Percentiles rank a stretch among this genome's conserved stretches.
Conservation (phyloP, 2,113 vertebrate genomes). For the Strix aluco region DNA sequence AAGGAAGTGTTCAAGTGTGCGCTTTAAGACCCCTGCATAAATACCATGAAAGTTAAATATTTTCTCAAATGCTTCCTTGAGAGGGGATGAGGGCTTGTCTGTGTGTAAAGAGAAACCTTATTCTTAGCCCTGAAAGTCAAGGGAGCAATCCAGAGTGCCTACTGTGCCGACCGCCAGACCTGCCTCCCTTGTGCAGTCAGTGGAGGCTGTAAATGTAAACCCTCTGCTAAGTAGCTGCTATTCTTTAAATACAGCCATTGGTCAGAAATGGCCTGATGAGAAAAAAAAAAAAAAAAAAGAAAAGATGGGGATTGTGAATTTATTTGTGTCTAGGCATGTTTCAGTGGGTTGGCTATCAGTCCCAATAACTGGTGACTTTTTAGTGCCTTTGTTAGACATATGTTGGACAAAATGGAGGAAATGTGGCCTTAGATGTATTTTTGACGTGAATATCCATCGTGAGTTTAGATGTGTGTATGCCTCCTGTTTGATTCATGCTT, state of each 20-base stretch:
- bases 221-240: not conserved
- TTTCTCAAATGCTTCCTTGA: constrained; percentile 6
- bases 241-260: not conserved
- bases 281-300: not conserved
- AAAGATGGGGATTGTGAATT: not conserved
- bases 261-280: not conserved
- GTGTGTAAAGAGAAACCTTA: not conserved
- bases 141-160: not conserved
- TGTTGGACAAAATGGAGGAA: not conserved
- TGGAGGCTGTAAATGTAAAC: not conserved
- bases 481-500: not conserved
- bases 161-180: not conserved
- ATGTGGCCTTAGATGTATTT: not conserved
- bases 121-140: not conserved
- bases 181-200: not conserved
- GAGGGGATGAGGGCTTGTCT: not conserved
- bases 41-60: constrained; percentile 43
- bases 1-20: not conserved
- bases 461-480: not conserved
- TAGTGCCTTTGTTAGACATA: not conserved
- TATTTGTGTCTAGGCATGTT: not conserved
- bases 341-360: not conserved
- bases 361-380: not conserved
- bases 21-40: constrained; percentile 2
- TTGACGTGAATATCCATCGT: not conserved